A percentile compares a stretch with the other conserved stretches of the same genome.
These are phyloP conservation scores for Baronia brevicornis DNA, from an alignment of 2,888 invertebrate species.

Conservation along the genomic window DNA sequence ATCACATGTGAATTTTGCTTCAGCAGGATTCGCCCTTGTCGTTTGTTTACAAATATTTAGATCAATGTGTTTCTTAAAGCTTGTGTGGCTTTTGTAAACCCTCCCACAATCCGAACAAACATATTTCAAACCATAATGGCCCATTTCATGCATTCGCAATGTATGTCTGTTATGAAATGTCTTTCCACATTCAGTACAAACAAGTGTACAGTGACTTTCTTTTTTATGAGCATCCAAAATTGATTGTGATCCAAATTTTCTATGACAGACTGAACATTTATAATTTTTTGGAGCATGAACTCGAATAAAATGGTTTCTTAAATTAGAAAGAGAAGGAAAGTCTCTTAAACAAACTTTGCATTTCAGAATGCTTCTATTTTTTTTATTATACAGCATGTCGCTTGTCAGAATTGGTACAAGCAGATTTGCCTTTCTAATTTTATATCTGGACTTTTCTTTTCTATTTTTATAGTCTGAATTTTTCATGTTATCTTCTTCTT, in stretches of 20 bases:
- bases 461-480: constrained; percentile 6
- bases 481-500: constrained; percentile 11
- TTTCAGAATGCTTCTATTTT: constrained; percentile 25
- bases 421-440: constrained; percentile 9
- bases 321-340: constrained; percentile 31
- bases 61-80: constrained; percentile 48
- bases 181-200: constrained; percentile 52
- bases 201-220: constrained; percentile 35
- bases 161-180: constrained; percentile 39
- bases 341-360: constrained; percentile 43
- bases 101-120: constrained; percentile 54
- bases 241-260: constrained; percentile 34
- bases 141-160: constrained; percentile 44
- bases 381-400: constrained; percentile 38
- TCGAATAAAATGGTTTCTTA: constrained; percentile 43
- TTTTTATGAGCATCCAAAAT: constrained; percentile 35
- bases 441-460: constrained; percentile 17
- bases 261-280: constrained; percentile 39
- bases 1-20: constrained; percentile 53
- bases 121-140: constrained; percentile 33
- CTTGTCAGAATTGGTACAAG: constrained; percentile 26
- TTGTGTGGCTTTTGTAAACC: constrained; percentile 45
- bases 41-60: constrained; percentile 43
- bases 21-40: constrained; percentile 37
- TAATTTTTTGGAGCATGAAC: constrained; percentile 43